phyloP scores from a whole-genome alignment of 2,113 vertebrate genomes.

The Engystomops pustulosus region DNA sequence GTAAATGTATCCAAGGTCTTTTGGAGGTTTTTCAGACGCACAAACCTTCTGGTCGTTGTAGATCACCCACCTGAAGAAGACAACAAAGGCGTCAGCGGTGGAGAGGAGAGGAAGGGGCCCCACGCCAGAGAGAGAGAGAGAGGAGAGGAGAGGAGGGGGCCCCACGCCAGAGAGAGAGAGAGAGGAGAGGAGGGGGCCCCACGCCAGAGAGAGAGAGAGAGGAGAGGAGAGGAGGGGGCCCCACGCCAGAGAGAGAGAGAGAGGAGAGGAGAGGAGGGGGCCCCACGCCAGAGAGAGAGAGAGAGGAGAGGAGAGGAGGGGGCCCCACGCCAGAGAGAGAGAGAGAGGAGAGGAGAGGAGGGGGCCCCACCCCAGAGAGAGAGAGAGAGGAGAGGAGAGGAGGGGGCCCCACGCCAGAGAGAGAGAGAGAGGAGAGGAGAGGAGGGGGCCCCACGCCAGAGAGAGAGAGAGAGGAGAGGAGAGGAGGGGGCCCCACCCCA shows the following conservation, averaged over 20 bases:
- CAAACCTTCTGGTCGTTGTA: conserved; percentile 99
- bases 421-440: too few relatives aligned
- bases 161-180: neutral
- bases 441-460: neutral
- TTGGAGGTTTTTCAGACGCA: conserved; percentile 97
- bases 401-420: too few relatives aligned
- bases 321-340: too few relatives aligned
- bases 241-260: neutral
- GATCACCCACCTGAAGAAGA: conserved; percentile 89
- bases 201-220: neutral
- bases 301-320: neutral
- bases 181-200: neutral
- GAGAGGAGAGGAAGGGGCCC: neutral
- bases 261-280: conserved; percentile 4
- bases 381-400: too few relatives aligned
- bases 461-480: neutral
- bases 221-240: neutral
- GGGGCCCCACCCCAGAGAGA: too few relatives aligned
- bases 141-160: neutral
- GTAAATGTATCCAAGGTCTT: conserved; percentile 98
- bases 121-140: neutral
- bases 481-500: too few relatives aligned
- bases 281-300: neutral
- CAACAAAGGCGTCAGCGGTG: neutral
- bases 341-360: neutral